Percentiles rank a stretch among this genome's conserved stretches.
Evolutionary conservation across 2,113 vertebrate genomes (phyloP).

Genomic region (Bagarius yarrelli): DNA sequence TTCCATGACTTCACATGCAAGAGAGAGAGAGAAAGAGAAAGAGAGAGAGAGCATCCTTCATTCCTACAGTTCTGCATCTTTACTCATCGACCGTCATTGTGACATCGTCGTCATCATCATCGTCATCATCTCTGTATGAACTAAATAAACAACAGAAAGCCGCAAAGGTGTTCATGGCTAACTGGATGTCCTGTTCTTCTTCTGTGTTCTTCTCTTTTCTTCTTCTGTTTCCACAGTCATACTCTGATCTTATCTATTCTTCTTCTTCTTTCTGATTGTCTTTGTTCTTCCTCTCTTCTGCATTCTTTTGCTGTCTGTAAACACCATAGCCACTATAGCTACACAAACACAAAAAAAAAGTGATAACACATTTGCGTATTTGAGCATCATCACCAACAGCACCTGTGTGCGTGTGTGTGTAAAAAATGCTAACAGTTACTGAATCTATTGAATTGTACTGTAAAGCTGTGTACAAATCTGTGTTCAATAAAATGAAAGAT

Average conservation of each 20-base stretch:
- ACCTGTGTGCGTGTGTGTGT: conserved; percentile 12
- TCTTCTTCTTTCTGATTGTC: too few species aligned
- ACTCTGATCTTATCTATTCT: too few species aligned
- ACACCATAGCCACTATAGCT: too few species aligned
- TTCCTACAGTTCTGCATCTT: not conserved
- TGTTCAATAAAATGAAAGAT: conserved; percentile 54
- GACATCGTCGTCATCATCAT: too few species aligned
- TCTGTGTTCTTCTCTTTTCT: too few species aligned
- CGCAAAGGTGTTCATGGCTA: not conserved
- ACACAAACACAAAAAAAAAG: not conserved
- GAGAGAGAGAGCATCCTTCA: not conserved
- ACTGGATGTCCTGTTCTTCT: not conserved
- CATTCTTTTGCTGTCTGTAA: not conserved
- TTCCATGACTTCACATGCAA: not conserved
- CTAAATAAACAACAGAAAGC: not conserved
- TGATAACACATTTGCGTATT: not conserved
- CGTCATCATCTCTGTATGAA: too few species aligned
- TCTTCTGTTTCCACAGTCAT: too few species aligned
- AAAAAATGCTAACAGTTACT: conserved; percentile 30
- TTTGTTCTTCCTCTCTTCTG: not conserved
- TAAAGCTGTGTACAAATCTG: conserved; percentile 49
- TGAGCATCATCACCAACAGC: not conserved
- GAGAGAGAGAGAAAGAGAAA: not conserved
- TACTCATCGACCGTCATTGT: too few species aligned
- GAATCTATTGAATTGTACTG: conserved; percentile 50